Evolutionary conservation across 2,888 invertebrate genomes (phyloP), one percentile per base, ranked within the genome.

Genomic region (Scaptomyza cyrtandrae): DNA sequence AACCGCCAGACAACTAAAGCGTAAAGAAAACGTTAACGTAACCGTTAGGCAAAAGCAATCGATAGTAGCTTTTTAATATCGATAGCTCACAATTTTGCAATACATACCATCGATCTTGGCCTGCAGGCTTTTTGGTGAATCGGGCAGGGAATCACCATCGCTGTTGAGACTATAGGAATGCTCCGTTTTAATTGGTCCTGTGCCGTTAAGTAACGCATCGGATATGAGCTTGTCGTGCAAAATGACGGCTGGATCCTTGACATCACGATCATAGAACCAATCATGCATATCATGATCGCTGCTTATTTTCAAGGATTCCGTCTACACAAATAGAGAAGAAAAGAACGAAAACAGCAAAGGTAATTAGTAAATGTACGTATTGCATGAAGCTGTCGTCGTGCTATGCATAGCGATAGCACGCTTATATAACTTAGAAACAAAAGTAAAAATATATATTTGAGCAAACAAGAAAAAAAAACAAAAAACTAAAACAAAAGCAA

Each of bases 141-240:
- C 94, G 48, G 95, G 95, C 84, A 94, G 92, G 45, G 95, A 95
- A 82, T 95, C 95, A 45, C 94, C 95, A 90, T 95, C 95, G 78
- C 95, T 95, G 80, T 94, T 94, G 57, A 95, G 93, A 91, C 97
- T 98, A 94, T 98, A 98, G 76, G 97, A 97, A 93, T 98, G 98
- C 93, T 98, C 98, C 71, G 96, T 95, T 93, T 98, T 97, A 91
- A 98, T 98, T 78, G 97, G 97, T 54, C 90, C 72, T 55, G 96
- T 95, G 75, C 96, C 96, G 75, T 91, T 90, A 55, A 97, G 93
- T 24, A 96, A 95, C 4, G 98, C 97, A 82, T 92, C 92, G 58
- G 92, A 92, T 80, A 92, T 92, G 84, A 98, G 94, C 89, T 97
- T 94, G 93, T 98, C 98, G 92, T 98, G 96, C 31, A 98, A 93